Base-by-base conservation (phyloP, 2,797 vertebrate species). In the Garrulus glandarius region DNA sequence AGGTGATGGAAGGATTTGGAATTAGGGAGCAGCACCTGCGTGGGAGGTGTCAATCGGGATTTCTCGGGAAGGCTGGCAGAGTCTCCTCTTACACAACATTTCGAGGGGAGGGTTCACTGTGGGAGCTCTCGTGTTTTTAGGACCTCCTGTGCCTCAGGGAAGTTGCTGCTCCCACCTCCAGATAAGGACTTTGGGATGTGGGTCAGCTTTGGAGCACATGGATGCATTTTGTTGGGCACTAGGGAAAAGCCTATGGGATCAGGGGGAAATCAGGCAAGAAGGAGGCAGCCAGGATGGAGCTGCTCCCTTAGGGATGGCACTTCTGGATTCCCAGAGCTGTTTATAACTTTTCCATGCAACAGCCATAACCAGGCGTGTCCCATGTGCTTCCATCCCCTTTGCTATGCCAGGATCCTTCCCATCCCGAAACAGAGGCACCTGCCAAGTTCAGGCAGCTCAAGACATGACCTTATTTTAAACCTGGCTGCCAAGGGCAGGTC, bases 371-470 rank as follows among this genome's bases (percentile, higher is more conserved):
- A 57, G 1, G 56, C 26, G 3, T 57, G 24, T 71, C 16, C 32
- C 50, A 53, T 0, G 0, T 60, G 34, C 34, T 52, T 70, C 87
- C 10, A 0, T 30, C 2, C 12, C 14, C n/a, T 79, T 75, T 57
- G 7, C 55, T 24, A 0, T 69, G 47, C 29, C 55, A 60, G 11
- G 24, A 72, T 87, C 23, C 71, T 52, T 79, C 47, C 34, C 23
- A 60, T 3, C 13, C 21, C 75, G 36, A 89, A 92, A 49, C 2
- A 1, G 29, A 76, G 57, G 20, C 12, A n/a, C 2, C 24, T 72
- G 24, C 19, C 60, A 70, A 74, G 37, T 59, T 52, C 71, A 77
- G 52, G 56, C 23, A 75, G 18, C 34, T 63, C 10, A 56, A 69
- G 20, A 17, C 23, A 8, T 1, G 24, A 70, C 44, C 6, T 61